Conservation (phyloP, 2,797 vertebrate genomes). For the Halcyon smyrnensis region DNA sequence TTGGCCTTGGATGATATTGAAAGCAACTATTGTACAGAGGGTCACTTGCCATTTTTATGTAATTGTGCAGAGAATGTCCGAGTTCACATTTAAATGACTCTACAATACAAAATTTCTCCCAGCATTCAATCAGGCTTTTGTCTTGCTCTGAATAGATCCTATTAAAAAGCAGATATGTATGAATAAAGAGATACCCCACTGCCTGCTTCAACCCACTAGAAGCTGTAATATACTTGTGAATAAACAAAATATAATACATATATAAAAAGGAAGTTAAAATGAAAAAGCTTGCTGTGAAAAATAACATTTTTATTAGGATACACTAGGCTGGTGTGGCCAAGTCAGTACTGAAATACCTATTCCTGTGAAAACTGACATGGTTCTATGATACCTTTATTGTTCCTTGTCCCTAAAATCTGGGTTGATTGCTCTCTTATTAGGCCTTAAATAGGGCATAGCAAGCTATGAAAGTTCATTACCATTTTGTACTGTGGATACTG, state of each 20-base stretch:
- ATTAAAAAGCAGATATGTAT: constrained; percentile 54
- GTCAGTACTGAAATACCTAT: neutral
- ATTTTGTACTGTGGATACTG: neutral
- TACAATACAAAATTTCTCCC: constrained; percentile 57
- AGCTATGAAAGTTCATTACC: neutral
- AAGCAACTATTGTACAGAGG: constrained; percentile 38
- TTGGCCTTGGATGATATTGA: constrained; percentile 42
- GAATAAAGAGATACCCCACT: constrained; percentile 36
- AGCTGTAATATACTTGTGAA: constrained; percentile 2
- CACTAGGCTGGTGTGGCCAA: neutral
- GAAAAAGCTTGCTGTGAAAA: neutral
- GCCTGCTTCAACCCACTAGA: constrained; percentile 32
- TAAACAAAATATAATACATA: constrained; percentile 3
- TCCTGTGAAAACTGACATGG: neutral
- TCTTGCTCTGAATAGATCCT: constrained; percentile 52
- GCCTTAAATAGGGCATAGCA: neutral
- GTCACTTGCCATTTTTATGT: constrained; percentile 61
- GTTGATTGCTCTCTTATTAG: neutral
- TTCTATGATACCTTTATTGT: neutral
- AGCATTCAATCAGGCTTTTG: constrained; percentile 59
- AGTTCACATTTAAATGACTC: constrained; percentile 70
- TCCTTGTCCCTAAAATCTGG: neutral
- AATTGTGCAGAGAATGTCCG: constrained; percentile 66
- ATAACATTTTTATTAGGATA: neutral
- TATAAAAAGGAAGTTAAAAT: constrained; percentile 36